These are phyloP conservation scores for Loripinus fragilis DNA, from an alignment of 2,888 invertebrate genomes.

Conservation along the genomic window DNA sequence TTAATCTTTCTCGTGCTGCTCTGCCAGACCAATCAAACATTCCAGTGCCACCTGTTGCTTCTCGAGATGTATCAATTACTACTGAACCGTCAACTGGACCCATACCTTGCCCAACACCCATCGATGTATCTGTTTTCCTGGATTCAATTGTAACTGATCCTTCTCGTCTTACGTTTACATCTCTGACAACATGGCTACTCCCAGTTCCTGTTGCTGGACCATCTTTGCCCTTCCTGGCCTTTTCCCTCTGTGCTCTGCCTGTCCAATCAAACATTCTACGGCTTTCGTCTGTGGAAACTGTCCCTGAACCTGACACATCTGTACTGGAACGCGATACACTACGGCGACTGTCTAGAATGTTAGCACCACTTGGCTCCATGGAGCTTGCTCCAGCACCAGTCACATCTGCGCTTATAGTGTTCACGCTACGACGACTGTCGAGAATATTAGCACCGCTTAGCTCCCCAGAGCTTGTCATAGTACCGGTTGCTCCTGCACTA, in stretches of 20 bases:
- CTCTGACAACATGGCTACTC: too few relatives aligned
- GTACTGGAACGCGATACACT: not conserved
- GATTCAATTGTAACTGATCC: too few relatives aligned
- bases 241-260: not conserved
- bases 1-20: not conserved
- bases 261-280: not conserved
- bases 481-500: not conserved
- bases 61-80: not conserved
- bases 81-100: conserved; percentile 4
- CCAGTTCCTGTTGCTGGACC: too few relatives aligned
- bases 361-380: not conserved
- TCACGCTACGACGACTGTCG: not conserved
- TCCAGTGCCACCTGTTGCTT: not conserved
- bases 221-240: too few relatives aligned
- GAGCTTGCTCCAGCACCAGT: not conserved
- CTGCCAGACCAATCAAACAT: not conserved
- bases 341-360: not conserved
- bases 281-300: not conserved
- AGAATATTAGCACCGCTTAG: not conserved
- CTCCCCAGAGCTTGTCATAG: not conserved
- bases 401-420: not conserved
- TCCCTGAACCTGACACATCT: not conserved
- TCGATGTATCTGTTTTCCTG: too few relatives aligned
- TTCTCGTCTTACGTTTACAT: too few relatives aligned
- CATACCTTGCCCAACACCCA: not conserved